Percentiles rank a stretch among this genome's conserved stretches.
These are phyloP conservation scores for Caenorhabditis sp. DNA, from an alignment of 2,888 invertebrate genomes.

Conservation along the genomic window DNA sequence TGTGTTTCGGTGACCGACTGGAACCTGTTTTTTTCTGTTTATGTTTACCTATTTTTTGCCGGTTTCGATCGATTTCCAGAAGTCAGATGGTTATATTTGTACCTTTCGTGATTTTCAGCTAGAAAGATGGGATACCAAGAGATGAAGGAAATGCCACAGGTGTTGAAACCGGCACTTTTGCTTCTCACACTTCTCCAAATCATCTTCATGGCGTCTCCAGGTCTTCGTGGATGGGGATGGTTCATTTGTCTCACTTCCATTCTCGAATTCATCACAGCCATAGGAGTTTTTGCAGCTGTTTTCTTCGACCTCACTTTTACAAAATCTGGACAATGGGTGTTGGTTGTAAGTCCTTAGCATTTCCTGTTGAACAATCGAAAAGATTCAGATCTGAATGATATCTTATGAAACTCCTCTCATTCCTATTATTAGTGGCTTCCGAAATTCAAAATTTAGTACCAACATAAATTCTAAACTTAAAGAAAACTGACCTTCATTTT, in stretches of 20 bases:
- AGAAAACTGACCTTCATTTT: not conserved
- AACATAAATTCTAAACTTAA: too few relatives aligned
- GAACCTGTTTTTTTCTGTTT: constrained; percentile 48
- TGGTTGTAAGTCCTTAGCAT: constrained; percentile 36
- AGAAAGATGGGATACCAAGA: constrained; percentile 63
- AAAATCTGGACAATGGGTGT: constrained; percentile 41
- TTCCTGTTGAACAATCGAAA: too few relatives aligned
- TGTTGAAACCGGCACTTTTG: constrained; percentile 67
- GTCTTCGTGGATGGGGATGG: constrained; percentile 66
- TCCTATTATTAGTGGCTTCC: too few relatives aligned
- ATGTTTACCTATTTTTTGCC: constrained; percentile 14
- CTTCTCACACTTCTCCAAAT: constrained; percentile 68
- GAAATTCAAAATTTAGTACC: too few relatives aligned
- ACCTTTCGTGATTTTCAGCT: not conserved
- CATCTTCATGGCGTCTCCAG: constrained; percentile 69
- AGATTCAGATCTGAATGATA: too few relatives aligned
- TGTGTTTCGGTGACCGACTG: constrained; percentile 28
- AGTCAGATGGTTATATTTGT: not conserved
- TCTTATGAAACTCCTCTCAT: too few relatives aligned
- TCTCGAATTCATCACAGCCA: constrained; percentile 65
- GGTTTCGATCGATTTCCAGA: not conserved
- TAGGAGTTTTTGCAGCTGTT: constrained; percentile 63
- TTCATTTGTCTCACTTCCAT: constrained; percentile 67
- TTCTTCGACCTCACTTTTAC: constrained; percentile 57
- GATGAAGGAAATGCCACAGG: constrained; percentile 68